phyloP scores from a whole-genome alignment of 2,888 invertebrate species.

The Diachrysia chrysitis region DNA sequence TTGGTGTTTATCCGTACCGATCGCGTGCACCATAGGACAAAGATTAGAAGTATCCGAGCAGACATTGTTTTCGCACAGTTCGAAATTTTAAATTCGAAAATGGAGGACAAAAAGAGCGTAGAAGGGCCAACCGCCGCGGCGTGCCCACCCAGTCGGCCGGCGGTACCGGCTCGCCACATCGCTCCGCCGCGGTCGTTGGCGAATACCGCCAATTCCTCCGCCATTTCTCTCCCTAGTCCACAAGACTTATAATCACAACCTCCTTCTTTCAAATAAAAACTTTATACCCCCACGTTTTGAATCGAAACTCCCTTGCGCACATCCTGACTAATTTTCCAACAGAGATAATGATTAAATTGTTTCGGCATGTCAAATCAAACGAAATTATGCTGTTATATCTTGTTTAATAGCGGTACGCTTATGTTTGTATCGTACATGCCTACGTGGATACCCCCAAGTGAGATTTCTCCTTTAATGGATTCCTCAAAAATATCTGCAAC shows the following conservation, averaged over 20 bases:
- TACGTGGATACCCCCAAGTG: conserved; percentile 75
- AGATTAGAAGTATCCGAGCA: conserved; percentile 60
- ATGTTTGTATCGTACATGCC: conserved; percentile 80
- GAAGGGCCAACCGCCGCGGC: conserved; percentile 76
- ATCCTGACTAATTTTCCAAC: conserved; percentile 76
- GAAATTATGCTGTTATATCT: conserved; percentile 89
- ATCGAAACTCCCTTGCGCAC: conserved; percentile 54
- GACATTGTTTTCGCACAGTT: conserved; percentile 72
- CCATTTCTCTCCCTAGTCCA: conserved; percentile 74
- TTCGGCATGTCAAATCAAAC: conserved; percentile 89
- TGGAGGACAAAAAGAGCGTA: conserved; percentile 77
- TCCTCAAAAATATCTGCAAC: conserved; percentile 60
- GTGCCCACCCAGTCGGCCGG: conserved; percentile 85
- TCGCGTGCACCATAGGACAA: conserved; percentile 65
- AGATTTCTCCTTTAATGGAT: conserved; percentile 78
- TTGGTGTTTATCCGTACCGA: conserved; percentile 60
- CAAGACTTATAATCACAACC: conserved; percentile 71
- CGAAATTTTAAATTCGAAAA: conserved; percentile 78
- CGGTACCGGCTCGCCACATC: conserved; percentile 77
- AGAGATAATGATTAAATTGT: conserved; percentile 88
- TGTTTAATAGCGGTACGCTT: conserved; percentile 85
- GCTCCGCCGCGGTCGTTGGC: conserved; percentile 82
- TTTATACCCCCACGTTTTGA: conserved; percentile 60
- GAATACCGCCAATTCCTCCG: conserved; percentile 88
- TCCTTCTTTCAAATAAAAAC: conserved; percentile 61